Evolutionary conservation across 2,797 vertebrate genomes (phyloP), one percentile per base, ranked within the genome.

Genomic region (Serranus cabrilla): DNA sequence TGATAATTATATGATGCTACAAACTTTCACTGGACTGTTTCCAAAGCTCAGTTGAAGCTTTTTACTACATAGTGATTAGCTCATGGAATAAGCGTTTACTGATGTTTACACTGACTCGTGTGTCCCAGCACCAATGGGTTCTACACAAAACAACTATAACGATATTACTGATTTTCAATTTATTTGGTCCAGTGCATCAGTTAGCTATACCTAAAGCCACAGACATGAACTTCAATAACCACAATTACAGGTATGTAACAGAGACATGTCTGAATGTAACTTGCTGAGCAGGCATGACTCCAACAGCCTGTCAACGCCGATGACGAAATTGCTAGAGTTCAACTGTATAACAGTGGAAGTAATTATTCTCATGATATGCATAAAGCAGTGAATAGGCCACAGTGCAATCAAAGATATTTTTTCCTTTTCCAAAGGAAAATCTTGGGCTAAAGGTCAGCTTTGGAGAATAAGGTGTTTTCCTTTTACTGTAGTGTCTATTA

Each of bases 51-150:
- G 20, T 25, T 2, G 1, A 52, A 61, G 23, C 5, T 50, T 73
- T 71, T 69, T 65, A 62, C 31, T 42, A 46, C 42, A 54, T 59
- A 59, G 11, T 34, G 42, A 57, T 79, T 71, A 76, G 62, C 55
- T 77, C 59, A 85, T 67, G 46, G 54, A 51, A 59, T 42, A 20
- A 77, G 5, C 42, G 72, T 81, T 79, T 55, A 71, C 58, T 57
- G 40, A 20, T 62, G 43, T 71, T 71, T 42, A 52, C 12, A 63
- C 18, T 54, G 42, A 20, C 21, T 43, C 31, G 6, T 69, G 45
- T 76, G 71, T 45, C 45, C 64, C 17, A 62, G 31, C 9, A 6
- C 23, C 18, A 10, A 3, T 21, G 31, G 45, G 46, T 58, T 81
- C 65, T 65, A 2, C 17, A 46, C 27, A n/a, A 54, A 25, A 55